These are phyloP conservation scores for Mormyrus iriodes DNA, from an alignment of 2,113 vertebrate species.

Conservation along the genomic window DNA sequence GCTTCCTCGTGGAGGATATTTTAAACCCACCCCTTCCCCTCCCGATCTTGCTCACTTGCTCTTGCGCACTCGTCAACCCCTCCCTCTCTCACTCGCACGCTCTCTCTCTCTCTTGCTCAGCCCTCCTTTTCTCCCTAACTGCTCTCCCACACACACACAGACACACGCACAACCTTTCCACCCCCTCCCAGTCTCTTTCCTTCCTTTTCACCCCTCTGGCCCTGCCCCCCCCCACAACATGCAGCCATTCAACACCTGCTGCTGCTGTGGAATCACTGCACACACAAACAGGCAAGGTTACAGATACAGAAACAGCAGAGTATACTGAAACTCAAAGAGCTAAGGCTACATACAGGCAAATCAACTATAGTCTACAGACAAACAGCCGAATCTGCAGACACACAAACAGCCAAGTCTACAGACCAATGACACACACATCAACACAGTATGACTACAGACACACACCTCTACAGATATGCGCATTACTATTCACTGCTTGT, in stretches of 20 bases:
- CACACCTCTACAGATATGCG: background rate
- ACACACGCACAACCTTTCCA: no score
- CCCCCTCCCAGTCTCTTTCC: no score
- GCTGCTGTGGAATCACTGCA: slow-evolving; percentile 19
- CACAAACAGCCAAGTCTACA: background rate
- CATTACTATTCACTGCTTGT: background rate
- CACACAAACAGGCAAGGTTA: slow-evolving; percentile 16
- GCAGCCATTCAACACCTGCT: slow-evolving; percentile 38
- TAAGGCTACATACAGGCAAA: background rate
- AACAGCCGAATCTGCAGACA: background rate
- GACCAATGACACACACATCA: background rate
- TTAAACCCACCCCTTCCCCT: slow-evolving; percentile 21
- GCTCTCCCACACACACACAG: no score
- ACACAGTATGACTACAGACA: no score
- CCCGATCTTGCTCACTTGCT: slow-evolving; percentile 6
- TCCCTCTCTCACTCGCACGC: background rate
- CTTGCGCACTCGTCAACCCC: slow-evolving; percentile 10
- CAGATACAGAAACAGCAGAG: slow-evolving; percentile 12
- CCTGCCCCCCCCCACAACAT: slow-evolving; percentile 13
- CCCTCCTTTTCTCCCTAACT: no score
- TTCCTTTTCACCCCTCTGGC: background rate
- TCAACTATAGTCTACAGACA: no score
- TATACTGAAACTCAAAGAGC: slow-evolving; percentile 6
- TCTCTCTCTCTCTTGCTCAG: slow-evolving; percentile 6
- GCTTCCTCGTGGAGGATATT: slow-evolving; percentile 27